Conservation (phyloP, 2,888 invertebrate genomes). For the Mesoligia furuncula region DNA sequence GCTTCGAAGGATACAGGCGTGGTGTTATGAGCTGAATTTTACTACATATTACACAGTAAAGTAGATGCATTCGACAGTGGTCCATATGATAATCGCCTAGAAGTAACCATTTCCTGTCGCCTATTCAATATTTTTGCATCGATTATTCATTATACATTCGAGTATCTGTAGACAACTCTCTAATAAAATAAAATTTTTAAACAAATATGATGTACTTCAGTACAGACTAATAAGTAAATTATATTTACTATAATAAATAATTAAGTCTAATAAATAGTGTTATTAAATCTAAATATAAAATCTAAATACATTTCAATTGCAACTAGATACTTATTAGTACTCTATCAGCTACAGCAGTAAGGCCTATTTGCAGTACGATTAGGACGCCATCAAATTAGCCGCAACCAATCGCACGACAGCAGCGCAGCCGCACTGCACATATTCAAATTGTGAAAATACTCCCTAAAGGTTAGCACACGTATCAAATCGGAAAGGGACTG, state of each 20-base stretch:
- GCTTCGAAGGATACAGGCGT: not conserved
- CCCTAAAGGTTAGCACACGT: too few relatives aligned
- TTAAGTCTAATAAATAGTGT: conserved; percentile 17
- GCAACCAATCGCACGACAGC: not conserved
- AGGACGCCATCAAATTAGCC: not conserved
- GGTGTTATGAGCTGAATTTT: not conserved
- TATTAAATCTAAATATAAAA: conserved; percentile 2
- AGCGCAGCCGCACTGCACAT: too few relatives aligned
- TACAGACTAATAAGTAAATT: not conserved
- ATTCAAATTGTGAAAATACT: not conserved
- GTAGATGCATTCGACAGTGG: not conserved
- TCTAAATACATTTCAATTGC: conserved; percentile 9
- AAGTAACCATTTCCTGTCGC: not conserved
- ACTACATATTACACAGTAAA: not conserved
- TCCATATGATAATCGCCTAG: too few relatives aligned
- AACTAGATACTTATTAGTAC: conserved; percentile 20
- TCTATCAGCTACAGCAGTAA: not conserved
- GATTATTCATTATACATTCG: not conserved
- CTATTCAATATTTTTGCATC: not conserved
- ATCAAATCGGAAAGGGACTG: too few relatives aligned
- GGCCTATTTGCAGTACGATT: conserved; percentile 9
- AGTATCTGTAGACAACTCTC: not conserved
- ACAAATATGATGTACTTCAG: conserved; percentile 11
- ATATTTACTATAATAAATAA: conserved; percentile 26
- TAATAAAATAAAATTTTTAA: conserved; percentile 1